phyloP scores from a whole-genome alignment of 2,113 vertebrate species.

The Scytalopus superciliaris region DNA sequence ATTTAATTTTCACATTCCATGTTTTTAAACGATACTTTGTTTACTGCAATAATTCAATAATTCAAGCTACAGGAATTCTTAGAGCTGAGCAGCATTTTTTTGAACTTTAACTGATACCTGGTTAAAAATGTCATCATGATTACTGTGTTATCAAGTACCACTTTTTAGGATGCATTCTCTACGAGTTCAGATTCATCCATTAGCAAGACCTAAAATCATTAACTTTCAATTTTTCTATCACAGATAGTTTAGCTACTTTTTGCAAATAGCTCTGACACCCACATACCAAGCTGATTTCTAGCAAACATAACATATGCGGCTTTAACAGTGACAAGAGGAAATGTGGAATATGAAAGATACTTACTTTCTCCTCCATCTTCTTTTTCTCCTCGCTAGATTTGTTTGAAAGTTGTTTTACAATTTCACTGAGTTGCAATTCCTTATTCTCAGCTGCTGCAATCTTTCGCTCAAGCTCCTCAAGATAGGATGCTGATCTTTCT shows the following conservation, averaged over 20 bases:
- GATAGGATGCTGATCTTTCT: constrained; percentile 67
- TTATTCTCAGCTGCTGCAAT: constrained; percentile 83
- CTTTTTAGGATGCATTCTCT: background rate
- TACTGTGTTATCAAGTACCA: background rate
- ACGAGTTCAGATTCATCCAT: background rate
- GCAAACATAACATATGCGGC: background rate
- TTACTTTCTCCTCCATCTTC: constrained; percentile 95
- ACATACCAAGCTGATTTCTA: background rate
- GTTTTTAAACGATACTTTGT: background rate
- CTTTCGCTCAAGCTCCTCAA: constrained; percentile 85
- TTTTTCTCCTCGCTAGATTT: constrained; percentile 89
- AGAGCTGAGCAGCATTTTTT: background rate
- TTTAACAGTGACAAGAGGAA: background rate
- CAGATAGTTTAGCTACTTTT: background rate
- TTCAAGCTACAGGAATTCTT: background rate
- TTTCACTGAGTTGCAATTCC: constrained; percentile 83
- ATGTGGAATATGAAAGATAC: background rate
- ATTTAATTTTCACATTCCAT: background rate
- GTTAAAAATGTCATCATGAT: background rate
- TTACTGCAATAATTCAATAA: background rate
- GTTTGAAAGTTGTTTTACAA: constrained; percentile 83
- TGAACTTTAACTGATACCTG: background rate
- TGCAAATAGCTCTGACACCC: background rate
- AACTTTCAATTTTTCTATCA: background rate
- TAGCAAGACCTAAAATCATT: background rate